Evolutionary conservation across 2,113 vertebrate genomes (phyloP).

Genomic region (Dasyurus viverrinus): DNA sequence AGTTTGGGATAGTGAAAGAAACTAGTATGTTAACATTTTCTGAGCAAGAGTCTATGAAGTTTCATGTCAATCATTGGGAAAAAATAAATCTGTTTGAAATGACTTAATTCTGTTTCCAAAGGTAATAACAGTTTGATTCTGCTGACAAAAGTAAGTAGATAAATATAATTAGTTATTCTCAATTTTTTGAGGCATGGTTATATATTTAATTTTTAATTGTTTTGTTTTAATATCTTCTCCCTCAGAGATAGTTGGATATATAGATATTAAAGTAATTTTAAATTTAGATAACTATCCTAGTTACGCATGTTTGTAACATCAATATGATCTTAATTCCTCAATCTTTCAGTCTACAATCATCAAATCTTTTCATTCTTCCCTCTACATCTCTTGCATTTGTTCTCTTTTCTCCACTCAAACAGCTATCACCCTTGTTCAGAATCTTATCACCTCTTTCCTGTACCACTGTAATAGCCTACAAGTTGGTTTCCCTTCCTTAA

Average conservation of each 20-base stretch:
- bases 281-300: background rate
- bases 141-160: background rate
- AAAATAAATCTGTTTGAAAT: background rate
- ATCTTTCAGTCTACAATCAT: background rate
- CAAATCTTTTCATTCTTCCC: background rate
- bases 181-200: background rate
- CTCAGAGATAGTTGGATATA: background rate
- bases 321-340: background rate
- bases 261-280: too few species aligned
- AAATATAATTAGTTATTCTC: background rate
- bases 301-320: background rate
- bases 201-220: background rate
- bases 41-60: background rate
- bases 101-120: background rate
- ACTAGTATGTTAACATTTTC: background rate
- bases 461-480: background rate
- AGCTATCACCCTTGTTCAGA: background rate
- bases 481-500: background rate
- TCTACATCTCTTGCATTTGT: background rate
- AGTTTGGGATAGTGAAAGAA: background rate
- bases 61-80: background rate
- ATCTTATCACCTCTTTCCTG: background rate
- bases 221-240: background rate
- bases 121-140: background rate
- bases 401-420: background rate